These are phyloP conservation scores for Takifugu flavidus DNA, from an alignment of 2,113 vertebrate genomes.

Conservation along the genomic window DNA sequence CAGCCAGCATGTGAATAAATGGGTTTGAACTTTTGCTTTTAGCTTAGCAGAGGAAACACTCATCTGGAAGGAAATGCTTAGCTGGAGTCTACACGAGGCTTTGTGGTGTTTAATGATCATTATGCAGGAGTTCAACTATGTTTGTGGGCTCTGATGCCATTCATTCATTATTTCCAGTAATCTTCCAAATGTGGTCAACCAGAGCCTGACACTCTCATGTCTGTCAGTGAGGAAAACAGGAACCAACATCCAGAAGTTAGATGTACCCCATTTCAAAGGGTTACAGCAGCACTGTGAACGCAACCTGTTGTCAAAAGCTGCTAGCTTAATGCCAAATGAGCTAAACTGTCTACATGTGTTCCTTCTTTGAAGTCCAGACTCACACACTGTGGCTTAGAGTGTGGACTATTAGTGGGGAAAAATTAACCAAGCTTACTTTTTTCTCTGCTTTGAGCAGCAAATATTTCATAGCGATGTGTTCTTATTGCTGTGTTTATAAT, in stretches of 20 bases:
- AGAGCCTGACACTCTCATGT: not conserved
- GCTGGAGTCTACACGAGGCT: conserved; percentile 15
- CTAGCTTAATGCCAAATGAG: conserved; percentile 3
- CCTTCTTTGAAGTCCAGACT: conserved; percentile 9
- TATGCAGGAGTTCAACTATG: conserved; percentile 20
- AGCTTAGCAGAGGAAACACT: conserved; percentile 35
- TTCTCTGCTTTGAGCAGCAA: conserved; percentile 1
- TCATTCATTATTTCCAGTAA: conserved; percentile 54
- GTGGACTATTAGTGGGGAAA: not conserved
- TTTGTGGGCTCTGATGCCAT: conserved; percentile 37
- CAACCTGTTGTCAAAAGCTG: not conserved
- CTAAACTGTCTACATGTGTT: conserved; percentile 29
- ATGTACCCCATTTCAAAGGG: conserved; percentile 22
- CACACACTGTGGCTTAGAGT: conserved; percentile 8
- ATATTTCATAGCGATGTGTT: not conserved
- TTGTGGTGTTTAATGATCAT: conserved; percentile 38
- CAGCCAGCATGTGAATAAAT: too few species aligned
- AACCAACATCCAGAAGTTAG: not conserved
- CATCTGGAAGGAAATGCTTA: conserved; percentile 48
- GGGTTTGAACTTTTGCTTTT: conserved; percentile 16
- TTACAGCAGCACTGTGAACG: not conserved
- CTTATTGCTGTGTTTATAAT: conserved; percentile 1
- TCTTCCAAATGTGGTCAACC: conserved; percentile 38
- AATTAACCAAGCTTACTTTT: conserved; percentile 1
- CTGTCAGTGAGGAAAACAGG: too few species aligned